These are phyloP conservation scores for Patella depressa DNA, from an alignment of 2,888 invertebrate species.

Conservation along the genomic window DNA sequence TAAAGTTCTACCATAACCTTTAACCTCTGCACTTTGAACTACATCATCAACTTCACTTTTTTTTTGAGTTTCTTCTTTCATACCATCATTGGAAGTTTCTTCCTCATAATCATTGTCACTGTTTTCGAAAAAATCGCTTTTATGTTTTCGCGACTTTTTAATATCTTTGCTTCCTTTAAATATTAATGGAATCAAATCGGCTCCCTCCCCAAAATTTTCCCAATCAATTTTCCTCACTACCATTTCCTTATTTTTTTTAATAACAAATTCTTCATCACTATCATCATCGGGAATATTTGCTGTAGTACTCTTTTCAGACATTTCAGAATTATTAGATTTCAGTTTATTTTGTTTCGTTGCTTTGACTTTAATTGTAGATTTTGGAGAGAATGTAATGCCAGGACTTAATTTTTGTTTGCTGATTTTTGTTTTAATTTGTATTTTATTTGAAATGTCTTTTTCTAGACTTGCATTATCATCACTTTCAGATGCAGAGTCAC, in stretches of 20 bases:
- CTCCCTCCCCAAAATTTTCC: slow-evolving; percentile 29
- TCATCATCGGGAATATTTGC: background rate
- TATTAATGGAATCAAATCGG: slow-evolving; percentile 17
- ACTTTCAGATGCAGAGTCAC: background rate
- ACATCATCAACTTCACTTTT: slow-evolving; percentile 16
- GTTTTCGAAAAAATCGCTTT: slow-evolving; percentile 39
- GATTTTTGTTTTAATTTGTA: too few relatives aligned
- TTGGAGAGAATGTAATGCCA: too few relatives aligned
- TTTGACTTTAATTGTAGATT: background rate
- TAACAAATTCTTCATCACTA: slow-evolving; percentile 17
- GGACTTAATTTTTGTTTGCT: too few relatives aligned
- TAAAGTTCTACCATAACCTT: background rate
- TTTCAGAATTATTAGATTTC: background rate
- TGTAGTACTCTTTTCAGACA: background rate
- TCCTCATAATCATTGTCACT: slow-evolving; percentile 32
- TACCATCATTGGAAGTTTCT: slow-evolving; percentile 11
- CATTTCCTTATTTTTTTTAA: slow-evolving; percentile 42
- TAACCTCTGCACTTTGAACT: background rate
- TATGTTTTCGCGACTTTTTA: slow-evolving; percentile 28
- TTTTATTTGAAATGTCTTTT: too few relatives aligned
- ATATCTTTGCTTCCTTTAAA: slow-evolving; percentile 1
- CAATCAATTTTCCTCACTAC: slow-evolving; percentile 49
- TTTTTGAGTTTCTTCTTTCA: slow-evolving; percentile 14
- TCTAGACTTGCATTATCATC: background rate
- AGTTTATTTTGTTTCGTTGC: background rate